Base-by-base conservation (phyloP, 1,140 invertebrate species). In the Pectinophora gossypiella region DNA sequence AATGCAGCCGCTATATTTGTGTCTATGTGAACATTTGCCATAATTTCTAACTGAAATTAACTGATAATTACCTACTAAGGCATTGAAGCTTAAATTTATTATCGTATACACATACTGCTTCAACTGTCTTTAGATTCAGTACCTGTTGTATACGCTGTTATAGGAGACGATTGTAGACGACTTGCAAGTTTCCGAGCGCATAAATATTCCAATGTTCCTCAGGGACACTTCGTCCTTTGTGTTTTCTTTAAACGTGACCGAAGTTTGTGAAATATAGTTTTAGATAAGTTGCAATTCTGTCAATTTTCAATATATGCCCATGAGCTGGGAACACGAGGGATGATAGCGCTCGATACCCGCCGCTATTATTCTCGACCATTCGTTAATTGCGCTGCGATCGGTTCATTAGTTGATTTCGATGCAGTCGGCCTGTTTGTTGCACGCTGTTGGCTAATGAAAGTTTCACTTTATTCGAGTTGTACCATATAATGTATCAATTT, bases 21-120 rank as follows among this genome's bases (percentile, higher is more conserved):
- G 27, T 32, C 27, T 32, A 32, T 32, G 27, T 32, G 27, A 32
- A 9, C 27, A n/a, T 32, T 12, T n/a, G n/a, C n/a, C n/a, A n/a
- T n/a, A n/a, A n/a, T n/a, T n/a, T 43, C 58, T 74, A 71, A 23
- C 71, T 27, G 23, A 12, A 27, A 27, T 27, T 6, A 27, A 27
- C 5, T 27, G 23, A n/a, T 27, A 27, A 27, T 27, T 5, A 12
- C 23, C 23, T 27, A 27, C n/a, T n/a, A n/a, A n/a, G n/a, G n/a
- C n/a, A n/a, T n/a, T n/a, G n/a, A n/a, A n/a, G n/a, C n/a, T n/a
- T n/a, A n/a, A n/a, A n/a, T n/a, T n/a, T n/a, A n/a, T n/a, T n/a
- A n/a, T n/a, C n/a, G n/a, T n/a, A n/a, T n/a, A n/a, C n/a, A n/a
- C n/a, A n/a, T n/a, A n/a, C n/a, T n/a, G n/a, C n/a, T n/a, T n/a